phyloP scores from a whole-genome alignment of 2,888 invertebrate genomes.

The Tipula confusa region DNA sequence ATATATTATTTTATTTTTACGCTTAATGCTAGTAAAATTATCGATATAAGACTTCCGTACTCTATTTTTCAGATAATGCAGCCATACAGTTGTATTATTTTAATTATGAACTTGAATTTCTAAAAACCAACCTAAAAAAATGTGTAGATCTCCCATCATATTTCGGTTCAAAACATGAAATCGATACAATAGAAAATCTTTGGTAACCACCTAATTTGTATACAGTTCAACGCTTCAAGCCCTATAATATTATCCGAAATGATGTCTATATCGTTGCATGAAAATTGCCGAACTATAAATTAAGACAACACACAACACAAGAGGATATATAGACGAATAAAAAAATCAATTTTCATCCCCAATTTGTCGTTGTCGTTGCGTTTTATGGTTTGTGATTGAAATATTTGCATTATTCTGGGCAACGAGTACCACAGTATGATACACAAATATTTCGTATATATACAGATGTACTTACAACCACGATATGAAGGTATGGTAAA shows the following conservation, averaged over 20 bases:
- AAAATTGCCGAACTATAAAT: background rate
- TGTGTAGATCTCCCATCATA: background rate
- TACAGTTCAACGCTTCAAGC: background rate
- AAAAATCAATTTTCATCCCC: conserved; percentile 12
- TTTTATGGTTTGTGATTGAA: background rate
- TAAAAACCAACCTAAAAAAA: background rate
- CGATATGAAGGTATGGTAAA: background rate
- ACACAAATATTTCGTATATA: background rate
- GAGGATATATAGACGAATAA: background rate
- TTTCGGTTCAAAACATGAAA: background rate
- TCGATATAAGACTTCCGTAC: background rate
- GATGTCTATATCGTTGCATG: too few species aligned
- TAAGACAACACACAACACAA: background rate
- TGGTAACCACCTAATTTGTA: background rate
- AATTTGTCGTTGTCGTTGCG: background rate
- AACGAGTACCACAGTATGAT: too few species aligned
- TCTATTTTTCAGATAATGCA: background rate
- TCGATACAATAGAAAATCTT: background rate
- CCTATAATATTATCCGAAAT: too few species aligned
- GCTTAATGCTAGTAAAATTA: background rate
- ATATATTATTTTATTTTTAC: too few species aligned
- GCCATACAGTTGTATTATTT: background rate
- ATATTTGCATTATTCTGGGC: background rate
- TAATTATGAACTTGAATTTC: background rate
- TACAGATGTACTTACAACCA: background rate